Evolutionary conservation across 2,888 invertebrate genomes (phyloP), one percentile per base, ranked within the genome.

Genomic region (Pyrrhia umbra): DNA sequence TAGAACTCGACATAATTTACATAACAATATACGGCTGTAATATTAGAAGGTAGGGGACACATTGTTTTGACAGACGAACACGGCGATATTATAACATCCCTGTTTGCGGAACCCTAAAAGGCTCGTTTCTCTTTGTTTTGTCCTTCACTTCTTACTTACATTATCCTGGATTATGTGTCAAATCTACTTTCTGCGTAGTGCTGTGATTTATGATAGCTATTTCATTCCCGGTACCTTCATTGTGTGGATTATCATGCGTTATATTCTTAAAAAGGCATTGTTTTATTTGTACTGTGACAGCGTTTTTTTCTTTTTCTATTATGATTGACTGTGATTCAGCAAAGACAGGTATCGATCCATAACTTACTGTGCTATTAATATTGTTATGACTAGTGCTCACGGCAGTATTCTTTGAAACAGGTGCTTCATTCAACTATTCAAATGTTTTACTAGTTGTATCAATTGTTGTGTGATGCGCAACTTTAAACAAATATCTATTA

Each of bases 161-260:
- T 78, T 68, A 75, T 75, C 68, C 68, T 45, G 64, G 71, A 78
- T 79, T 68, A 75, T 63, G 56, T 78, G 79, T 78, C 79, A 80
- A 63, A 79, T 80, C 60, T 80, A 69, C 71, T 70, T 42, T 62
- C 50, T 51, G 46, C 43, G 59, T 49, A 40, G 40, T 60, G 54
- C 34, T 6, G 16, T 69, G 81, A 79, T 79, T 79, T 80, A 79
- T 71, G 64, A 45, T 46, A 2, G 67, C 58, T 20, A 60, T 75
- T 61, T 64, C 56, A 21, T 61, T 52, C 6, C 10, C 4, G 10
- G n/a, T 34, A 46, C 40, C 47, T 40, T 49, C 49, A 30, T 40
- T 23, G 37, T 55, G 27, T 45, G 75, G 58, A 59, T 69, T 56
- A 61, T 75, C 54, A 60, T 61, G 46, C 66, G 55, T 52, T 49